These are phyloP conservation scores for Astyanax mexicanus DNA, from an alignment of 2,797 vertebrate genomes.

Conservation along the genomic window DNA sequence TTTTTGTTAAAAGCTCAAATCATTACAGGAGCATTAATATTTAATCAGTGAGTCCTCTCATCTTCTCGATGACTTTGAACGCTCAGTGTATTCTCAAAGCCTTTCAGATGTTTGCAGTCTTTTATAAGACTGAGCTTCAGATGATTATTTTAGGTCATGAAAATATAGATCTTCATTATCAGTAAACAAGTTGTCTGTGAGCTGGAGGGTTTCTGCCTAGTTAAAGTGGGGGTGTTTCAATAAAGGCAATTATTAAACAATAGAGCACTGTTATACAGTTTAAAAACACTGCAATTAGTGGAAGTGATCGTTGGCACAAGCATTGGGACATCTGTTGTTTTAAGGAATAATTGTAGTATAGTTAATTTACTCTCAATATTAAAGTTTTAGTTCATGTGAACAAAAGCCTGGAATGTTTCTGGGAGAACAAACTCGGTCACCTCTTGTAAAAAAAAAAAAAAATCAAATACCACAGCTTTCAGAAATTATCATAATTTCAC, in stretches of 20 bases:
- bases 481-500: not conserved
- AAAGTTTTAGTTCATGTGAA: not conserved
- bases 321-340: not conserved
- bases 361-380: too few species aligned
- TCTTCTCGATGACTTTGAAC: constrained; percentile 35
- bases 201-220: not conserved
- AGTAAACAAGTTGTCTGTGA: constrained; percentile 2
- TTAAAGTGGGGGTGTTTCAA: too few species aligned
- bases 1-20: constrained; percentile 13
- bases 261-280: not conserved
- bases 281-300: not conserved
- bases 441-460: not conserved
- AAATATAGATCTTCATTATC: constrained; percentile 6
- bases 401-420: not conserved
- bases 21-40: constrained; percentile 51
- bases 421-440: not conserved
- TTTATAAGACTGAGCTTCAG: constrained; percentile 37
- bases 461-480: not conserved
- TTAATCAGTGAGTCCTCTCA: constrained; percentile 40
- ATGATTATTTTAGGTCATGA: constrained; percentile 11
- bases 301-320: not conserved
- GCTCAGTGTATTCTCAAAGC: constrained; percentile 32
- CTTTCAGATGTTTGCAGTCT: constrained; percentile 42
- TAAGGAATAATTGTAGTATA: not conserved
- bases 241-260: not conserved